phyloP scores from a whole-genome alignment of 2,797 vertebrate genomes.

The Ispidina lecontei region DNA sequence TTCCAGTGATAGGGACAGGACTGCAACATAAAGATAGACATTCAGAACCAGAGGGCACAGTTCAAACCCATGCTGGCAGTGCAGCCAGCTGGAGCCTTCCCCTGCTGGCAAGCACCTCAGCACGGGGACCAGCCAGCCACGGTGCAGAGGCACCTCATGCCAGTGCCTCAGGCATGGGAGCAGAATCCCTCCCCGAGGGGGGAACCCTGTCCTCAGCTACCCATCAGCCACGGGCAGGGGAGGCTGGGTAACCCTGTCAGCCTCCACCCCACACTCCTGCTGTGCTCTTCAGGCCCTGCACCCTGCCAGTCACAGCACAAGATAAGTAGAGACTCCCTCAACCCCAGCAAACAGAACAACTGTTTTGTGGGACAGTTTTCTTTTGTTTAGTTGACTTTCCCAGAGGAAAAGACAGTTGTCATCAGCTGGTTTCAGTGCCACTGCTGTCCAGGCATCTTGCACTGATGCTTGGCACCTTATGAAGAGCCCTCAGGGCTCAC shows the following conservation, averaged over 20 bases:
- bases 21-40: not conserved
- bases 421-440: not conserved
- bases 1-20: not conserved
- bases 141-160: not conserved
- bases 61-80: not conserved
- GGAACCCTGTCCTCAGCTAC: accelerated
- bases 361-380: accelerated
- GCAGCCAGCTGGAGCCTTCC: not conserved
- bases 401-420: not conserved
- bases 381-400: no score
- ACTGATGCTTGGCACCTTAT: not conserved
- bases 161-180: not conserved
- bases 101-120: not conserved
- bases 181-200: not conserved
- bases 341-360: not conserved
- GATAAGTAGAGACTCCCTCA: accelerated
- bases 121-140: not conserved
- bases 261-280: no score
- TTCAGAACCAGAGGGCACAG: not conserved
- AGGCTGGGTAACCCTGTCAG: not conserved
- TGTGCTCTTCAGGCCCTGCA: accelerated
- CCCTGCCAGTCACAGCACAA: accelerated
- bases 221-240: not conserved
- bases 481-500: not conserved
- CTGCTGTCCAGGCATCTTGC: not conserved